A percentile compares a stretch with the other conserved stretches of the same genome.
These are phyloP conservation scores for Halisarca cf. caerulea DNA, from an alignment of 37 sponge, comb jelly and placozoan species.

Conservation along the genomic window DNA sequence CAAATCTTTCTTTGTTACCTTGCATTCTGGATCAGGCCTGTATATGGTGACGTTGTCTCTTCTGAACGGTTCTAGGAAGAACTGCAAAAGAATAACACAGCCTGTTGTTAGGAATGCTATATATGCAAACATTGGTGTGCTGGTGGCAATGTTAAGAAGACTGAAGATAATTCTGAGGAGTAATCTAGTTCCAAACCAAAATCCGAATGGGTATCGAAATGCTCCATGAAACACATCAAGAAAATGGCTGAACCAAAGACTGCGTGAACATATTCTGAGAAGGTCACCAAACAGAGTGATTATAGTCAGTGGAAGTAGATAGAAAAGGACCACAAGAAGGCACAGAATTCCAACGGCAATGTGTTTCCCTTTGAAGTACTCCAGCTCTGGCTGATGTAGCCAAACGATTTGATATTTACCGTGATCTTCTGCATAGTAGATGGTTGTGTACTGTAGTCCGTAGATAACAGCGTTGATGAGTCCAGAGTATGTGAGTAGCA, in stretches of 20 bases:
- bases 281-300: not conserved
- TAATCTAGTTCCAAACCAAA: constrained; percentile 10
- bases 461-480: not conserved
- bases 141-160: not conserved
- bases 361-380: constrained; percentile 9
- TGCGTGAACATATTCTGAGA: not conserved
- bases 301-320: not conserved
- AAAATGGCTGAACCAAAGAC: constrained; percentile 1
- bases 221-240: constrained; percentile 14
- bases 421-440: not conserved
- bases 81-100: not conserved
- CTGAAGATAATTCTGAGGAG: not conserved
- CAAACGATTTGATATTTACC: not conserved
- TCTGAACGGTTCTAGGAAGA: not conserved
- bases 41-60: too few species aligned
- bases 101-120: not conserved
- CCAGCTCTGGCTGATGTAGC: not conserved
- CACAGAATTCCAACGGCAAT: not conserved
- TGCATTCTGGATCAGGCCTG: too few species aligned
- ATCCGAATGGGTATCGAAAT: not conserved
- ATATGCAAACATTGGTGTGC: not conserved
- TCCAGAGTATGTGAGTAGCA: constrained; percentile 6
- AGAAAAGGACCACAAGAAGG: not conserved
- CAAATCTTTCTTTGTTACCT: too few species aligned
- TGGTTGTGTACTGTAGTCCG: not conserved